Evolutionary conservation across 1,140 invertebrate genomes (phyloP), one percentile per base, ranked within the genome.

Genomic region (Lanistes nyassanus): DNA sequence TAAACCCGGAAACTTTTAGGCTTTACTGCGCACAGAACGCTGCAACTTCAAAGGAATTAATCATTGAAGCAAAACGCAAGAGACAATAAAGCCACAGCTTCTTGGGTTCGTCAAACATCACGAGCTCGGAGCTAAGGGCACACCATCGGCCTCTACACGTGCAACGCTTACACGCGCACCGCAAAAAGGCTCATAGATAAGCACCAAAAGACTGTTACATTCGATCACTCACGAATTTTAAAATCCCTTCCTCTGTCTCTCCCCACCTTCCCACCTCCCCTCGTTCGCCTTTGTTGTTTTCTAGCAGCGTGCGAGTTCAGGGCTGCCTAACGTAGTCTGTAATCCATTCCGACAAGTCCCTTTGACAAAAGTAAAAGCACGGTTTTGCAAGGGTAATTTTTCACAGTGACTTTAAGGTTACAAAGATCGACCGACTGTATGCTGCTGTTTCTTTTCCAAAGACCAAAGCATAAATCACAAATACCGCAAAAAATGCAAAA

Each of bases 121-220:
- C 39, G 13, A 7, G 13, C 39, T 13, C 6, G 39, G 13, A 42
- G 13, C 39, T 42, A 13, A 0, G 39, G 6, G 39, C 42, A n/a
- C n/a, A n/a, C n/a, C n/a, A n/a, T n/a, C n/a, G n/a, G n/a, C n/a
- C n/a, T n/a, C n/a, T n/a, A n/a, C n/a, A n/a, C n/a, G n/a, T n/a
- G n/a, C n/a, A n/a, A n/a, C 62, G 34, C 62, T 31, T 29, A 64
- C 62, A 64, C 9, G 34, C 62, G 19, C 62, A 64, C 31, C 62
- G 19, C 9, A 64, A 3, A 64, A n/a, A 64, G 6, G 19, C 37
- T 31, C 2, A 64, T 29, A 64, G 26, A 64, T 29, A 64, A 16
- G 36, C 60, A 34, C 29, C 16, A 23, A 60, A 23, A 64, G 13
- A 64, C 60, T 29, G 29, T 34, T 31, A 64, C 60, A 64, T 29